These are phyloP conservation scores for Myripristis murdjan DNA, from an alignment of 2,797 vertebrate species.

Conservation along the genomic window DNA sequence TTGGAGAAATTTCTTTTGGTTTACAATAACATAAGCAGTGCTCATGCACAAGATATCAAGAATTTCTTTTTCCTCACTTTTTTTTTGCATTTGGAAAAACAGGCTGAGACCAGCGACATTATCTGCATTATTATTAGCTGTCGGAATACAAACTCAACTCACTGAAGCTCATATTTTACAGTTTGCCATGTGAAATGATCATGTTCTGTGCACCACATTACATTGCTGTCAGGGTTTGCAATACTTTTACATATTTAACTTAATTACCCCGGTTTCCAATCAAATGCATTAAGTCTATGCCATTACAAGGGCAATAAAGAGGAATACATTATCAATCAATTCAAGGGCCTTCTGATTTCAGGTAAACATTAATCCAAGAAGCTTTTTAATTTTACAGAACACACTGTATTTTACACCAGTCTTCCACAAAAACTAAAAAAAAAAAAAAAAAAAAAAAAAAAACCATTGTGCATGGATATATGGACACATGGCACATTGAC, in stretches of 20 bases:
- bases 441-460: slow-evolving; percentile 38
- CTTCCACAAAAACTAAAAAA: slow-evolving; percentile 9
- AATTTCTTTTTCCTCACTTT: too few relatives aligned
- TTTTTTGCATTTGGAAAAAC: too few relatives aligned
- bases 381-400: slow-evolving; percentile 58
- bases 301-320: background rate
- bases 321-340: background rate
- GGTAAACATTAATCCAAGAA: slow-evolving; percentile 36
- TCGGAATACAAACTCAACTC: too few relatives aligned
- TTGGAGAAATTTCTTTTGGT: too few relatives aligned
- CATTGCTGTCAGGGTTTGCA: too few relatives aligned
- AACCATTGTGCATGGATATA: slow-evolving; percentile 58
- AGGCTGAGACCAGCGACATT: slow-evolving; percentile 5
- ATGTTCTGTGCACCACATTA: too few relatives aligned
- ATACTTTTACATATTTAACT: background rate
- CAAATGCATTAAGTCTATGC: slow-evolving; percentile 14
- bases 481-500: slow-evolving; percentile 31
- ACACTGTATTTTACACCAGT: slow-evolving; percentile 27
- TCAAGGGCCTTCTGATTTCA: background rate
- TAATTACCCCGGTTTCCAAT: background rate
- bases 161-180: too few relatives aligned
- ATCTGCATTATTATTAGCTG: too few relatives aligned
- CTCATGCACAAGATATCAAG: too few relatives aligned
- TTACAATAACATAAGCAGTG: too few relatives aligned
- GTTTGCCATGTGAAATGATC: too few relatives aligned